Conservation (phyloP, 2,113 vertebrate genomes). For the Elephantulus edwardii region DNA sequence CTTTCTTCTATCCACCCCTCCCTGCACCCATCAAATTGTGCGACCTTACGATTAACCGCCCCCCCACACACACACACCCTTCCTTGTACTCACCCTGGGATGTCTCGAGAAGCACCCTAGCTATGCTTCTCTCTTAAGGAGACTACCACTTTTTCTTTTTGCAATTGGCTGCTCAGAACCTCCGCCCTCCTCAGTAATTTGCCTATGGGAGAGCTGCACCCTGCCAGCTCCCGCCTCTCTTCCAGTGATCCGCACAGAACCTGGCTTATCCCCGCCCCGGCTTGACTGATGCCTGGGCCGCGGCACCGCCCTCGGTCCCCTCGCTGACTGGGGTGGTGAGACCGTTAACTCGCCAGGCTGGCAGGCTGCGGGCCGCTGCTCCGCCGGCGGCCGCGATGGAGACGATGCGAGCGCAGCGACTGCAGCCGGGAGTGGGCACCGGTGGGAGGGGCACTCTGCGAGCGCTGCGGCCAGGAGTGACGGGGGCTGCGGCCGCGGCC, state of each 20-base stretch:
- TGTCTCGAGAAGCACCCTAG: neutral
- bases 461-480: conserved; percentile 78
- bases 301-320: conserved; percentile 52
- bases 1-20: no score
- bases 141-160: neutral
- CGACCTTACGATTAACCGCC: conserved; percentile 38
- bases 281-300: conserved; percentile 53
- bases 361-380: conserved; percentile 43
- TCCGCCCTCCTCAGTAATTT: neutral
- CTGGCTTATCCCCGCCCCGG: conserved; percentile 30
- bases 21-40: neutral
- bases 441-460: conserved; percentile 82
- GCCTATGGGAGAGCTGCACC: fast-evolving
- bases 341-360: conserved; percentile 18
- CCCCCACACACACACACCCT: no score
- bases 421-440: conserved; percentile 90
- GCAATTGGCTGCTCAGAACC: conserved; percentile 28
- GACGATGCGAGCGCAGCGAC: conserved; percentile 89
- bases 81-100: neutral
- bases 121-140: neutral
- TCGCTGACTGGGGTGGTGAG: neutral
- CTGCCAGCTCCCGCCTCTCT: neutral
- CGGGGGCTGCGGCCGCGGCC: conserved; percentile 59
- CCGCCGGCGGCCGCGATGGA: conserved; percentile 84
- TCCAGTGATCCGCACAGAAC: conserved; percentile 37